These are phyloP conservation scores for Oscheius sp. DNA, from an alignment of 1,140 invertebrate species.

Conservation along the genomic window DNA sequence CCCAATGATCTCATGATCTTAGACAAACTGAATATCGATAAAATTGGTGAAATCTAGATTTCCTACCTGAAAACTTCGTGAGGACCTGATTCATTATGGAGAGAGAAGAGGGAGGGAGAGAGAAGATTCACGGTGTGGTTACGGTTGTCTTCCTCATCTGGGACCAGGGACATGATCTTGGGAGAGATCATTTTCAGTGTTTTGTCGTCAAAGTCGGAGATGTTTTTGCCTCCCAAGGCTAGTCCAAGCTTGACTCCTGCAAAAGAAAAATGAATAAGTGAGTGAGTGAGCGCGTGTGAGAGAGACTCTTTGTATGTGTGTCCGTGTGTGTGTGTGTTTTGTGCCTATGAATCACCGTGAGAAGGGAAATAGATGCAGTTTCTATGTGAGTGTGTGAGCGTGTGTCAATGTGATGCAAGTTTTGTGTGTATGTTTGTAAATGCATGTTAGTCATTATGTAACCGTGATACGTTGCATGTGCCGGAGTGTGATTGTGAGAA, in stretches of 20 bases:
- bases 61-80: not conserved
- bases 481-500: no score
- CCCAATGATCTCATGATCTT: not conserved
- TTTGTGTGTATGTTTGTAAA: no score
- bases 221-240: conserved; percentile 24
- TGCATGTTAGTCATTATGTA: no score
- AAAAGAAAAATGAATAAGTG: not conserved
- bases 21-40: not conserved
- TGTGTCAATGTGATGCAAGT: no score
- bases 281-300: no score
- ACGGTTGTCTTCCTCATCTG: conserved; percentile 34
- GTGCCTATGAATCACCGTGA: no score
- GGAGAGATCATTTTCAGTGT: conserved; percentile 41
- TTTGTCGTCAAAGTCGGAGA: conserved; percentile 38
- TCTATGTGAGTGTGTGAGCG: no score
- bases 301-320: no score
- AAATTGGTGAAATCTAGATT: not conserved
- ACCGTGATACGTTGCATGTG: no score
- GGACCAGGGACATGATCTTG: conserved; percentile 38
- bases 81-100: conserved; percentile 33
- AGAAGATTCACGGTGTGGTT: conserved; percentile 35
- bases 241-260: conserved; percentile 34
- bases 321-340: no score
- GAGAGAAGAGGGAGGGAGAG: conserved; percentile 46
- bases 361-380: no score